Evolutionary conservation across 1,140 invertebrate genomes (phyloP).

Genomic region (Pygmarrhopalites habei): DNA sequence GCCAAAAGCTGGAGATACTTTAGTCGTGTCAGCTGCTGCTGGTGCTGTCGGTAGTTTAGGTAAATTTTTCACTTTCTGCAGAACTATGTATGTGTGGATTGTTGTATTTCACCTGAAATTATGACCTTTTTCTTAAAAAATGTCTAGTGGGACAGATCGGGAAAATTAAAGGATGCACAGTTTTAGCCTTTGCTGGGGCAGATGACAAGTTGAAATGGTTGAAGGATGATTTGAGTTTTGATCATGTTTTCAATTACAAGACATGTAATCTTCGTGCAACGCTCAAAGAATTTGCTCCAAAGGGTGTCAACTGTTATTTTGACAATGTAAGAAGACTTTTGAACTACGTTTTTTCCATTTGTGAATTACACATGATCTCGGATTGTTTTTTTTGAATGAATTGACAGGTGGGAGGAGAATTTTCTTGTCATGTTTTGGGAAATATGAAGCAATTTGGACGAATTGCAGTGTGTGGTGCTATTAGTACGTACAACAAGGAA

Average conservation of each 20-base stretch:
- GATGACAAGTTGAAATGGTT: conserved; percentile 47
- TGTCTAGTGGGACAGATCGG: too few relatives aligned
- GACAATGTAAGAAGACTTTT: conserved; percentile 64
- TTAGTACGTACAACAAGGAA: conserved; percentile 44
- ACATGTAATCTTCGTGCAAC: conserved; percentile 41
- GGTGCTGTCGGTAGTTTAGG: conserved; percentile 47
- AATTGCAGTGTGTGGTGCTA: conserved; percentile 53
- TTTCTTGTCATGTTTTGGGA: conserved; percentile 53
- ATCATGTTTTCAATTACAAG: conserved; percentile 49
- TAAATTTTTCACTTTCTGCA: conserved; percentile 13
- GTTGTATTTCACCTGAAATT: too few relatives aligned
- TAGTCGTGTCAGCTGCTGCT: conserved; percentile 58
- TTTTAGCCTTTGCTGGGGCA: conserved; percentile 46
- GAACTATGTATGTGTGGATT: too few relatives aligned
- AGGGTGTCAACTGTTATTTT: conserved; percentile 59
- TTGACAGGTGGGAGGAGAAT: conserved; percentile 61
- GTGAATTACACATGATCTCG: too few relatives aligned
- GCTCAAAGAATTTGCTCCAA: conserved; percentile 44
- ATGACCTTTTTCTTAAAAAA: too few relatives aligned
- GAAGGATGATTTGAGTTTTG: conserved; percentile 47
- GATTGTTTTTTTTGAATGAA: not conserved
- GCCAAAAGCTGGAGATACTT: conserved; percentile 55
- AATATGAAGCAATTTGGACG: conserved; percentile 57
- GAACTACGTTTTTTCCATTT: too few relatives aligned
- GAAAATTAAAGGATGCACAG: conserved; percentile 45